A percentile compares a stretch with the other conserved stretches of the same genome.
Evolutionary conservation across 2,888 invertebrate genomes (phyloP).

Genomic region (Tethea ocularis): DNA sequence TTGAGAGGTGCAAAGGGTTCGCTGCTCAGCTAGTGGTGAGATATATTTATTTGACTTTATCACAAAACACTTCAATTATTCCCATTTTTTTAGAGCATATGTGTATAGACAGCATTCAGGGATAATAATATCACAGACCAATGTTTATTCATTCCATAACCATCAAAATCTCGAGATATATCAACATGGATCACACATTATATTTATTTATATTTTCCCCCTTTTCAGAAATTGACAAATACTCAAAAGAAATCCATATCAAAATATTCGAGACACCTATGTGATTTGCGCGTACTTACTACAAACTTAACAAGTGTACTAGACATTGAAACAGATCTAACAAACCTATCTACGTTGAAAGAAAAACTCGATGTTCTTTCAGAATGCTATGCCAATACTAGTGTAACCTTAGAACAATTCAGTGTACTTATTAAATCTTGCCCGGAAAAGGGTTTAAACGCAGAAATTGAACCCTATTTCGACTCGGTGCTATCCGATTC

Average conservation of each 20-base stretch:
- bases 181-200: not conserved
- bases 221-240: constrained; percentile 84
- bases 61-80: too few relatives aligned
- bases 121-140: not conserved
- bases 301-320: constrained; percentile 64
- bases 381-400: constrained; percentile 75
- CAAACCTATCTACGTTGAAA: constrained; percentile 60
- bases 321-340: constrained; percentile 51
- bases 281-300: constrained; percentile 80
- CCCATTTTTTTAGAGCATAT: too few relatives aligned
- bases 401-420: constrained; percentile 87
- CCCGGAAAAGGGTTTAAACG: constrained; percentile 54
- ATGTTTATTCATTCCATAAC: not conserved
- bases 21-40: constrained; percentile 89
- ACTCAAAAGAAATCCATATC: constrained; percentile 86
- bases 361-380: constrained; percentile 68
- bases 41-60: constrained; percentile 1
- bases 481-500: constrained; percentile 66
- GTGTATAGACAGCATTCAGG: not conserved
- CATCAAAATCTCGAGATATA: too few relatives aligned
- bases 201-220: constrained; percentile 14
- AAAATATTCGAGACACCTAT: constrained; percentile 82
- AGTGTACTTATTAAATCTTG: constrained; percentile 84
- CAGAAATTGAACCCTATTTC: constrained; percentile 60
- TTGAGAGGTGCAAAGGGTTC: constrained; percentile 94